These are phyloP conservation scores for Leucosticte australis DNA, from an alignment of 2,113 vertebrate genomes.

Conservation along the genomic window DNA sequence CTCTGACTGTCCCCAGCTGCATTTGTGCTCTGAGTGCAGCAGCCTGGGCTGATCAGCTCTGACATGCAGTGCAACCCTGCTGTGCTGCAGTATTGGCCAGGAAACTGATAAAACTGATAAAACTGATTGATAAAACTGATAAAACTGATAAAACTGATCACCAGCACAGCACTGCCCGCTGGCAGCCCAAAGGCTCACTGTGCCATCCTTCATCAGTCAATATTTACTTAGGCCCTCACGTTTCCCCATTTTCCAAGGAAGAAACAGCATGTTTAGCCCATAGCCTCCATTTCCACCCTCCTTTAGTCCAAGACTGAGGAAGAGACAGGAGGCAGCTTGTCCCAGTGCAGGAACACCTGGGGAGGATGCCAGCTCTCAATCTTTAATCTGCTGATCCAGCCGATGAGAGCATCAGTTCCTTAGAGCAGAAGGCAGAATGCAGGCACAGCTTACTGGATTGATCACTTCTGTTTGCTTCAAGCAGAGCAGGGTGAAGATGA, in stretches of 20 bases:
- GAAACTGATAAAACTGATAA: background rate
- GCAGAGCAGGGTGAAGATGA: background rate
- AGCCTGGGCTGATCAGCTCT: background rate
- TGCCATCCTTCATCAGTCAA: background rate
- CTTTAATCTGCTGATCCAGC: slow-evolving; percentile 54
- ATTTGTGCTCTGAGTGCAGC: background rate
- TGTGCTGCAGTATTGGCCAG: background rate
- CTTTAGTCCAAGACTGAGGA: background rate
- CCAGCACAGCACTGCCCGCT: background rate
- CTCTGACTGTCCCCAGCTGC: background rate
- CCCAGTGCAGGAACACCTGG: slow-evolving; percentile 29
- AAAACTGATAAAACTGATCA: background rate
- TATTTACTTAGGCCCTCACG: background rate
- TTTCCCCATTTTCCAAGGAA: background rate
- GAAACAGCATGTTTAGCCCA: background rate
- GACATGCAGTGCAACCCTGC: background rate
- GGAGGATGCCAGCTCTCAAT: slow-evolving; percentile 52
- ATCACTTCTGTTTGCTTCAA: background rate
- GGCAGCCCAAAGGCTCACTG: background rate
- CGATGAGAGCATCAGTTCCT: background rate
- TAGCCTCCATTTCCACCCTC: background rate
- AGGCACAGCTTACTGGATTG: background rate
- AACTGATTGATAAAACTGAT: too few species aligned
- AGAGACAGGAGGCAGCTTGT: background rate
- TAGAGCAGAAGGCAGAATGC: background rate